A percentile compares a stretch with the other conserved stretches of the same genome.
Evolutionary conservation across 2,797 vertebrate species (phyloP).

Genomic region (Channa striata): DNA sequence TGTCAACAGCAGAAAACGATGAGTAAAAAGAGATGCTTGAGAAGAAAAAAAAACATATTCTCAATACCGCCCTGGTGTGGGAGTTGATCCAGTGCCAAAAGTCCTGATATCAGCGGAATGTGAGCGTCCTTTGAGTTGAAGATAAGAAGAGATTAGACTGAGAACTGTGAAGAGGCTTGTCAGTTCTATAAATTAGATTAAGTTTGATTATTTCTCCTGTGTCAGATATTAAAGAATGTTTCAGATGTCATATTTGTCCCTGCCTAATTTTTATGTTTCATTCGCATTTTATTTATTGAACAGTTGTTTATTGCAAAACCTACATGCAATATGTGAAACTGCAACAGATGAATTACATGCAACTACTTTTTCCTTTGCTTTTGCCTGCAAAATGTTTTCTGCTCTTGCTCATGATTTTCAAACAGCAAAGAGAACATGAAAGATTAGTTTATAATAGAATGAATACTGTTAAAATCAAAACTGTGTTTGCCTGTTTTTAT

Average conservation of each 20-base stretch:
- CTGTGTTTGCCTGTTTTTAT: too few relatives aligned
- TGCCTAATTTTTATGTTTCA: constrained; percentile 41
- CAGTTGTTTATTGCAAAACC: constrained; percentile 1
- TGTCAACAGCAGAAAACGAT: constrained; percentile 52
- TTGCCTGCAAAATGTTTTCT: constrained; percentile 16
- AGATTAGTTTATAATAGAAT: constrained; percentile 34
- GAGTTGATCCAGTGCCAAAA: constrained; percentile 54
- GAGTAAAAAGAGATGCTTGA: background rate
- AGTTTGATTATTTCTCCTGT: background rate
- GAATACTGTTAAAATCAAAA: constrained; percentile 14
- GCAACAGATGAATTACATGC: background rate
- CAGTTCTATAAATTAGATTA: constrained; percentile 2
- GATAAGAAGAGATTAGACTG: constrained; percentile 4
- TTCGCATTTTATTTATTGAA: constrained; percentile 59
- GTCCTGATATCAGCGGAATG: constrained; percentile 51
- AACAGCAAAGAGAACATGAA: background rate
- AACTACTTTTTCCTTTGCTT: constrained; percentile 9
- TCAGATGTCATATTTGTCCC: constrained; percentile 11
- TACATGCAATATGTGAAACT: constrained; percentile 15
- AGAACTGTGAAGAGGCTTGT: constrained; percentile 17
- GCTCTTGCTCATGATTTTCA: constrained; percentile 9
- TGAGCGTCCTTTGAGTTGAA: constrained; percentile 21
- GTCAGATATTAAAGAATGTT: constrained; percentile 23
- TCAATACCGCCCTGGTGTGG: constrained; percentile 35
- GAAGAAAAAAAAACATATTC: constrained; percentile 47